Evolutionary conservation across 2,113 vertebrate genomes (phyloP).

Genomic region (Eretmochelys imbricata): DNA sequence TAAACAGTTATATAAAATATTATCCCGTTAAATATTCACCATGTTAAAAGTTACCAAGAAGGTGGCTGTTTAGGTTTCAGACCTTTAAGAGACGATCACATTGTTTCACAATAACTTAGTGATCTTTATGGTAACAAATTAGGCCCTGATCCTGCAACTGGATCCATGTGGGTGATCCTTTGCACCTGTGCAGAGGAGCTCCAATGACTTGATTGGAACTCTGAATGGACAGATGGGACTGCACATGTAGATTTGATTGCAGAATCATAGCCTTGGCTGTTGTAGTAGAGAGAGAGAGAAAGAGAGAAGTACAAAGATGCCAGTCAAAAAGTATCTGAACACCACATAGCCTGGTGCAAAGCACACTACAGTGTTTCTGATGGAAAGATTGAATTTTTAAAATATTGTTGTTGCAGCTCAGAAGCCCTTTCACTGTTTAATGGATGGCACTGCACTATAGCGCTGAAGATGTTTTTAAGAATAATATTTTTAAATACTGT

Average conservation of each 20-base stretch:
- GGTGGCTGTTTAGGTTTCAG: neutral
- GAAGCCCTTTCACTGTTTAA: neutral
- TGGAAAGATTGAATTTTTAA: neutral
- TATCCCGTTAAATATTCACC: neutral
- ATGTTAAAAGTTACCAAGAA: neutral
- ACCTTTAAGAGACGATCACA: neutral
- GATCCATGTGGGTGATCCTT: neutral
- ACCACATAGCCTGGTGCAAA: neutral
- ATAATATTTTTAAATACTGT: neutral
- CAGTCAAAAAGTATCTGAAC: neutral
- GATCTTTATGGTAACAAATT: neutral
- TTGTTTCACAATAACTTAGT: neutral
- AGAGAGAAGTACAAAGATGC: neutral
- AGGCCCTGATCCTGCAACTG: neutral
- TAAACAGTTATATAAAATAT: neutral
- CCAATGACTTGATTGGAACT: neutral
- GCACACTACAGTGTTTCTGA: neutral
- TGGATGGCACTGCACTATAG: neutral
- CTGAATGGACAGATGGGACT: neutral
- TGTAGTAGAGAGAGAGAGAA: neutral
- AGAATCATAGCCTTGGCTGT: neutral
- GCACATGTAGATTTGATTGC: neutral
- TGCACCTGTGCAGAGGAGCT: neutral
- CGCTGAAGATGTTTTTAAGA: neutral
- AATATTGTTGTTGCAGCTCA: neutral